Base-by-base conservation (phyloP, 2,113 vertebrate species). In the Cacatua alba region DNA sequence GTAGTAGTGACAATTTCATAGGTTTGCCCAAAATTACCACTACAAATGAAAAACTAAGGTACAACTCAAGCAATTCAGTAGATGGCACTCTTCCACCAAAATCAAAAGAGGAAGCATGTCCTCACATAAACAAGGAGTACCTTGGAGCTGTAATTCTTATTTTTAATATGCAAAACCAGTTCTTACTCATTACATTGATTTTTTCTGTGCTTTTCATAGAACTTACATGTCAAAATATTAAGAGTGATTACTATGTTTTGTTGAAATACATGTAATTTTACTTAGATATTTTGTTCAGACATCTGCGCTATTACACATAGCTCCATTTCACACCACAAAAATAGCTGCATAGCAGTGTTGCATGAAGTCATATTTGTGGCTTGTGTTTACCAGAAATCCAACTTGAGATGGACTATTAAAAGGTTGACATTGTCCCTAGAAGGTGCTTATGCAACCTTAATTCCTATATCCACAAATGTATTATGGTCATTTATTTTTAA, bases 31-130 rank as follows among this genome's bases (percentile, higher is more conserved):
- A 67, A 78, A 59, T 35, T 70, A 59, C 80, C 68, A 86, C 33
- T 63, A 70, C 35, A 81, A 74, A 62, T 17, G 2, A 81, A 82
- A 51, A 80, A 67, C 14, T 25, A 82, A 71, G 65, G 48, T 76
- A 92, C 46, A 91, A 83, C 31, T 74, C 12, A 44, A 78, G 64
- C 43, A 53, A 31, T 70, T 92, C 93, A 92, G 95, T 71, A 96
- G 96, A 93, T 95, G 94, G 96, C 96, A 96, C 93, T 91, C 83
- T 94, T 93, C 70, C 55, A 87, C 65, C 46, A 87, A 94, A 75
- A 86, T 94, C 41, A 69, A 57, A 44, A 85, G 37, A 52, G 6
- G 33, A 80, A 88, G 57, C 13, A 74, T 3, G 28, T 74, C 21
- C 19, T 86, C 9, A 6, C 20, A 44, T 51, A 81, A 86, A 72